phyloP scores from a whole-genome alignment of 1,140 invertebrate species.

The Pseudomyrmex concolor region DNA sequence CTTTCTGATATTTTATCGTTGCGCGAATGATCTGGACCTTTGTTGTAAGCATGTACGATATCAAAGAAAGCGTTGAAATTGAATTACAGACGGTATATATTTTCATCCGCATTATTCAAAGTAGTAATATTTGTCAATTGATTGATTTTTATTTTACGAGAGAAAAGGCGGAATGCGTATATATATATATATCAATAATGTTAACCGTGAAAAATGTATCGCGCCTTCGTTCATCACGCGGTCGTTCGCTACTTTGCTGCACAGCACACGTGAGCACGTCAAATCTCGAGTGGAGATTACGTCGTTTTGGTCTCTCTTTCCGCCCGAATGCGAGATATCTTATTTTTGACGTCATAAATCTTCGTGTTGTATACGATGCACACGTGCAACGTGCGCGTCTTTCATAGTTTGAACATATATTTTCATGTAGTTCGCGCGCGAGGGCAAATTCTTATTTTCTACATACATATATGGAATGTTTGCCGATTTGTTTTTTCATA shows the following conservation, averaged over 20 bases:
- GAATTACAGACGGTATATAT: not conserved
- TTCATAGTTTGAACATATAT: conserved; percentile 2
- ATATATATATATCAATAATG: conserved; percentile 37
- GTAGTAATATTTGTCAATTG: not conserved
- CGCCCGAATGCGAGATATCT: conserved; percentile 41
- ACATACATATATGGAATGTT: too few relatives aligned
- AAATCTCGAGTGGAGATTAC: conserved; percentile 76
- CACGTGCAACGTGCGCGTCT: conserved; percentile 7
- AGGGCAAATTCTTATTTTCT: too few relatives aligned
- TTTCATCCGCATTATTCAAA: not conserved
- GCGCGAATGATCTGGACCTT: not conserved
- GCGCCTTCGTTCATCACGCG: conserved; percentile 41
- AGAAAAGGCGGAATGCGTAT: not conserved
- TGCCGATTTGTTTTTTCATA: too few relatives aligned
- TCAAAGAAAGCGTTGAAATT: not conserved
- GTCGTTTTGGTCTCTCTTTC: conserved; percentile 52
- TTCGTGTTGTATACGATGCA: not conserved
- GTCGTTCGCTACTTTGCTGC: conserved; percentile 21
- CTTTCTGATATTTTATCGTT: not conserved
- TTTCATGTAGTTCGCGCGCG: not conserved
- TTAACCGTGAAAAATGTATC: conserved; percentile 65
- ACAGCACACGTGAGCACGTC: conserved; percentile 53
- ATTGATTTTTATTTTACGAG: conserved; percentile 61
- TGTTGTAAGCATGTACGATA: not conserved
- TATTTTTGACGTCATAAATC: conserved; percentile 34